Conservation (phyloP, 1,140 invertebrate species). For the Brachystomella parvula region DNA sequence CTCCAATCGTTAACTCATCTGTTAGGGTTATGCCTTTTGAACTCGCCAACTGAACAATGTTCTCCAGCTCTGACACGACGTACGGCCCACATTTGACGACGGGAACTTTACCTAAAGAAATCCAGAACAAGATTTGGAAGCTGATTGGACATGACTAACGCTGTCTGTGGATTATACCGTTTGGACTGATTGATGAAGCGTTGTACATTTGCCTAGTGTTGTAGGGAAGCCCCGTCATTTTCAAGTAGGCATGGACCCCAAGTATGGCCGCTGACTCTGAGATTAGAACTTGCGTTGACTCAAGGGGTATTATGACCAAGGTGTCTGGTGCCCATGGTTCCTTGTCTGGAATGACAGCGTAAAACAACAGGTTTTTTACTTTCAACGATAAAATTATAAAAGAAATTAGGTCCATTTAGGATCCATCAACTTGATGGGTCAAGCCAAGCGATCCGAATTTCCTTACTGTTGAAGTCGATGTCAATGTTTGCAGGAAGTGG, state of each 20-base stretch:
- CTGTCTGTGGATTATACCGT: slow-evolving; percentile 47
- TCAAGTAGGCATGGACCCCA: slow-evolving; percentile 82
- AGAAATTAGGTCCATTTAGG: not conserved
- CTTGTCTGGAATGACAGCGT: no score
- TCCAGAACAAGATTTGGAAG: not conserved
- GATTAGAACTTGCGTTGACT: slow-evolving; percentile 83
- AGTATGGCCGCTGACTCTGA: slow-evolving; percentile 85
- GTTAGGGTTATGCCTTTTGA: slow-evolving; percentile 73
- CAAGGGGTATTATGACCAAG: slow-evolving; percentile 73
- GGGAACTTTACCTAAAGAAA: slow-evolving; percentile 63
- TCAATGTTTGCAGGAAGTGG: not conserved
- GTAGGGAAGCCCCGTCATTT: slow-evolving; percentile 82
- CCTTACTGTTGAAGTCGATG: slow-evolving; percentile 14
- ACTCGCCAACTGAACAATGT: slow-evolving; percentile 78
- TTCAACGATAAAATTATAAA: slow-evolving; percentile 41
- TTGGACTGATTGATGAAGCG: slow-evolving; percentile 93
- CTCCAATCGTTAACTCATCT: slow-evolving; percentile 56
- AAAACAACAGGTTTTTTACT: no score
- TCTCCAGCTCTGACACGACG: slow-evolving; percentile 80
- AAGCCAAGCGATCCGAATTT: not conserved
- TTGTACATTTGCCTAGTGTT: slow-evolving; percentile 70
- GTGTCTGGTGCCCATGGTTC: slow-evolving; percentile 82
- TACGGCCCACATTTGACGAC: slow-evolving; percentile 84
- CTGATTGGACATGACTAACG: not conserved
- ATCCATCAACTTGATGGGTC: not conserved